Evolutionary conservation across 2,113 vertebrate species (phyloP).

Genomic region (Benitochromis conjunctus): DNA sequence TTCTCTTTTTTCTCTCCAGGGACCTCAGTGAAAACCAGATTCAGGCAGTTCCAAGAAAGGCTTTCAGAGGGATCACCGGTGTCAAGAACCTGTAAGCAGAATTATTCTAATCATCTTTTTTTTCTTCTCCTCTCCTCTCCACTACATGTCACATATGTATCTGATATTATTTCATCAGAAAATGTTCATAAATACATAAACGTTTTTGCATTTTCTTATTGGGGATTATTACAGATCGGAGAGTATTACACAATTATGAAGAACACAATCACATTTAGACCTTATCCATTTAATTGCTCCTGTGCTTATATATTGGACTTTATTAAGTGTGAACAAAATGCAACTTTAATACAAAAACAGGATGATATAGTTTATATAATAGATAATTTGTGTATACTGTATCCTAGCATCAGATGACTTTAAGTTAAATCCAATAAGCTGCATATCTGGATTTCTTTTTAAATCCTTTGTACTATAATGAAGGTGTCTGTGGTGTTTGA

Average conservation of each 20-base stretch:
- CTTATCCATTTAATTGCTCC: background rate
- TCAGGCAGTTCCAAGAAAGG: slow-evolving; percentile 95
- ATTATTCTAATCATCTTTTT: background rate
- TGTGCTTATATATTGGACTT: background rate
- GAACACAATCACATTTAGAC: background rate
- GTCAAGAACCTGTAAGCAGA: slow-evolving; percentile 96
- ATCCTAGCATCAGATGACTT: background rate
- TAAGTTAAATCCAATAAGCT: background rate
- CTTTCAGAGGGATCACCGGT: slow-evolving; percentile 91
- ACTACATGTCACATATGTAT: background rate
- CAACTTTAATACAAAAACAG: background rate
- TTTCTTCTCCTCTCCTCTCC: background rate
- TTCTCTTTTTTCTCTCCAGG: slow-evolving; percentile 63
- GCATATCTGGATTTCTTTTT: background rate
- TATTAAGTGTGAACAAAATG: background rate
- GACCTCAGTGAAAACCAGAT: slow-evolving; percentile 99
- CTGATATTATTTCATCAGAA: background rate
- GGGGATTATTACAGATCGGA: background rate
- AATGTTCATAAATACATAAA: background rate
- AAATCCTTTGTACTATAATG: background rate
- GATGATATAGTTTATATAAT: background rate
- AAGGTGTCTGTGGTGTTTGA: background rate
- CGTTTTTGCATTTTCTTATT: background rate
- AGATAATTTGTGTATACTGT: background rate
- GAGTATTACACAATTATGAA: background rate